phyloP scores from a whole-genome alignment of 1,140 invertebrate genomes.

The Drosophila nigrodunni region DNA sequence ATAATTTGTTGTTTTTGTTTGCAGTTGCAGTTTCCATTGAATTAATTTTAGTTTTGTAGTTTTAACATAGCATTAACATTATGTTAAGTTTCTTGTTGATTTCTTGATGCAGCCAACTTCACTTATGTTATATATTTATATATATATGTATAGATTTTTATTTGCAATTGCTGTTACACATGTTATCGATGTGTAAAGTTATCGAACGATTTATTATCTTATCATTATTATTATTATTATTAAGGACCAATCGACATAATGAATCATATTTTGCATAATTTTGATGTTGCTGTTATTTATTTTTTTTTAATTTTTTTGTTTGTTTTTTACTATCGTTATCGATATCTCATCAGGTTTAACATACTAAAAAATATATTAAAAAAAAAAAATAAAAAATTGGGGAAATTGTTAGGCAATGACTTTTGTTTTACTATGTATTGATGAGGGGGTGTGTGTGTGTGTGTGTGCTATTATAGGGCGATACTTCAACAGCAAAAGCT shows the following conservation, averaged over 20 bases:
- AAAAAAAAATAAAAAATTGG: conserved; percentile 25
- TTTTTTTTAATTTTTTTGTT: conserved; percentile 14
- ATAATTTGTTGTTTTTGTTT: conserved; percentile 26
- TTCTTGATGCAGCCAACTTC: conserved; percentile 27
- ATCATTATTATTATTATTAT: conserved; percentile 10
- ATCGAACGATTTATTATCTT: conserved; percentile 8
- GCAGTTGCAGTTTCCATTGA: conserved; percentile 9
- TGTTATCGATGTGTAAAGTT: conserved; percentile 21
- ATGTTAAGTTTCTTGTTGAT: conserved; percentile 44
- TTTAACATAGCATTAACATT: conserved; percentile 74
- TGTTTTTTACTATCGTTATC: conserved; percentile 20
- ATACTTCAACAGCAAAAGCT: conserved; percentile 36
- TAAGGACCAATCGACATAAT: conserved; percentile 28
- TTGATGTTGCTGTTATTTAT: conserved; percentile 10
- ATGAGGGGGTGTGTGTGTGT: conserved; percentile 3
- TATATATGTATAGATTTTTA: background rate
- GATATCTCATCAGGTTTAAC: conserved; percentile 23
- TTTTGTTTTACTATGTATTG: conserved; percentile 31
- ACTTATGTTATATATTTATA: conserved; percentile 31
- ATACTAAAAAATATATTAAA: conserved; percentile 19
- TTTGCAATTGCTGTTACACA: conserved; percentile 17
- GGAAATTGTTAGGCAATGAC: conserved; percentile 40
- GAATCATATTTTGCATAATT: conserved; percentile 9
- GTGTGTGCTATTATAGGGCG: conserved; percentile 14
- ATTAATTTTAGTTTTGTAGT: conserved; percentile 45